Conservation (phyloP, 2,888 invertebrate genomes). For the Heliothis peltigera region DNA sequence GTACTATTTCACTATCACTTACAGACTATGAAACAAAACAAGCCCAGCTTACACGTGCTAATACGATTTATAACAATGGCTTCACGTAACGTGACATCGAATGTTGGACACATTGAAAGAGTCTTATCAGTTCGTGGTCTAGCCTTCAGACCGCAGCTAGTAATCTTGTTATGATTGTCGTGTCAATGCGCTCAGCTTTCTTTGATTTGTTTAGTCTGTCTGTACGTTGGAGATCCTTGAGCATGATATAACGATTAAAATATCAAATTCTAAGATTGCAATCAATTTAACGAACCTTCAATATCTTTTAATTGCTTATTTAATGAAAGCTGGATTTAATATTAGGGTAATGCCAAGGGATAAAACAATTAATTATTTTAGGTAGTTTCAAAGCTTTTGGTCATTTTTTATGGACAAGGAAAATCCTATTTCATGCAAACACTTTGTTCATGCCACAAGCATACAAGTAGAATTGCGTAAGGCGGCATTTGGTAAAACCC, state of each 20-base stretch:
- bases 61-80: constrained; percentile 62
- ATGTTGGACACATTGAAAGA: constrained; percentile 35
- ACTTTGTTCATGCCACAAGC: not conserved
- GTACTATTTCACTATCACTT: constrained; percentile 12
- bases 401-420: constrained; percentile 25
- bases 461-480: constrained; percentile 5
- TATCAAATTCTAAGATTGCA: not conserved
- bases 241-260: not conserved
- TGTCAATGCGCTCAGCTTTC: constrained; percentile 17
- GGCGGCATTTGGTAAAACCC: constrained; percentile 39
- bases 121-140: constrained; percentile 44
- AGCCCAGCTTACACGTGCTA: constrained; percentile 41
- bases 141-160: constrained; percentile 31
- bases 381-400: not conserved
- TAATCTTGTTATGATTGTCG: constrained; percentile 41
- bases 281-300: not conserved
- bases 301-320: no score
- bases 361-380: no score
- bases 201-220: constrained; percentile 11
- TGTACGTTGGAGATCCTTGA: constrained; percentile 2
- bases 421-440: constrained; percentile 15
- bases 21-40: constrained; percentile 9
- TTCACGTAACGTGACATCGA: constrained; percentile 43
- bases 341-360: no score
- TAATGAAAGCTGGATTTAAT: no score